Evolutionary conservation across 1,140 invertebrate species (phyloP).

Genomic region (Calosoma granatense): DNA sequence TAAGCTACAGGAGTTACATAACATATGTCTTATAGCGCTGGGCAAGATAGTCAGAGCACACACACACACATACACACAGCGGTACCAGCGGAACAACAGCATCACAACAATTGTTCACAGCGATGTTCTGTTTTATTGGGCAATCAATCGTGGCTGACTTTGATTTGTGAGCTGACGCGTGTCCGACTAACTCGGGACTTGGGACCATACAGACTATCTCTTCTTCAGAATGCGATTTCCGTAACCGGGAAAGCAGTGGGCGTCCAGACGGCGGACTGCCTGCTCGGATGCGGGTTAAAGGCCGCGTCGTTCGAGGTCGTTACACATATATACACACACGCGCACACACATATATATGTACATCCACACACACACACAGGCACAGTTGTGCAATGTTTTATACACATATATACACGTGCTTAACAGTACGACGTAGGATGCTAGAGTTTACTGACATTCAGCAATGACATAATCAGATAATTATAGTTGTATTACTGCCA

Average conservation of each 20-base stretch:
- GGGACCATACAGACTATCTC: no score
- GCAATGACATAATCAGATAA: no score
- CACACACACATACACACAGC: no score
- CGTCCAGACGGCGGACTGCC: background rate
- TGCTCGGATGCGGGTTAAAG: background rate
- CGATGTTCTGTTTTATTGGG: background rate
- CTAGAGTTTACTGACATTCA: no score
- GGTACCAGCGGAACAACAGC: no score
- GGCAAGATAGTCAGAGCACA: no score
- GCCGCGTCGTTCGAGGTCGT: background rate
- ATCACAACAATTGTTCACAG: background rate
- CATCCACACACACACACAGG: background rate
- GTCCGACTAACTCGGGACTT: no score
- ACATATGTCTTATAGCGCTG: no score
- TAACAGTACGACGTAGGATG: no score
- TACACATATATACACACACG: background rate
- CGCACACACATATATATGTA: background rate
- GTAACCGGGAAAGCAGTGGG: background rate
- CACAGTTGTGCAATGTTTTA: background rate
- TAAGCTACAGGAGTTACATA: no score
- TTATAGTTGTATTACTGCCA: no score
- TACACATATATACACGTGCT: constrained; percentile 1
- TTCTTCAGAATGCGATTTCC: background rate
- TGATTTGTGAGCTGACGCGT: background rate
- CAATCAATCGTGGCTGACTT: background rate